Base-by-base conservation (phyloP, 2,797 vertebrate species). In the Clarias pachynema region DNA sequence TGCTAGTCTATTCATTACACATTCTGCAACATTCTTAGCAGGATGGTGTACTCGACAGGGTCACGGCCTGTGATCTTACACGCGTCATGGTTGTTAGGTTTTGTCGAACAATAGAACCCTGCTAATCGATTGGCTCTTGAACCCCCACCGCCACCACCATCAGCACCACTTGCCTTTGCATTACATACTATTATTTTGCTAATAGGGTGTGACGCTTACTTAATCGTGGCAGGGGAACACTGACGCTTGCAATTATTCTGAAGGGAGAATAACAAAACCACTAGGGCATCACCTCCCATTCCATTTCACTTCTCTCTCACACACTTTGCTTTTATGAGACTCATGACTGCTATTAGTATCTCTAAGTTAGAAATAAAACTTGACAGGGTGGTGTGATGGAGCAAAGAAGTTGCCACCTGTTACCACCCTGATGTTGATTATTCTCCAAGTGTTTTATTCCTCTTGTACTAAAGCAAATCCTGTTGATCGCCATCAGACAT, bases 111-210 rank as follows among this genome's bases (percentile, higher is more conserved):
- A 70, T 57, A 72, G 44, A 26, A 26, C 56, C 34, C 69, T 53
- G 84, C 83, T 82, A 83, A 86, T 75, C 56, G 14, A 79, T 85
- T 69, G 68, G 59, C 56, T 60, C 40, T 84, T 14, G 9, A 24
- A 53, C 49, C 49, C 24, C 3, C 4, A 14, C n/a, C 5, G 4
- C 15, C 31, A 34, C 66, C 5, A 2, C 2, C 26, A 53, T 53
- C 49, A 53, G 49, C 49, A 53, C 14, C 14, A 1, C 20, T 3
- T 40, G n/a, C 60, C n/a, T 68, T 69, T 49, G 14, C 16, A 44
- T 65, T 74, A 24, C 44, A 62, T 86, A 57, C 81, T 89, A 86
- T 91, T 91, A 92, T 89, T 92, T 91, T 92, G 88, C 86, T 94
- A 92, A 93, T 93, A 88, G 88, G 22, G 91, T 90, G 88, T 86